Base-by-base conservation (phyloP, 2,113 vertebrate species). In the Protobothrops flavoviridis region DNA sequence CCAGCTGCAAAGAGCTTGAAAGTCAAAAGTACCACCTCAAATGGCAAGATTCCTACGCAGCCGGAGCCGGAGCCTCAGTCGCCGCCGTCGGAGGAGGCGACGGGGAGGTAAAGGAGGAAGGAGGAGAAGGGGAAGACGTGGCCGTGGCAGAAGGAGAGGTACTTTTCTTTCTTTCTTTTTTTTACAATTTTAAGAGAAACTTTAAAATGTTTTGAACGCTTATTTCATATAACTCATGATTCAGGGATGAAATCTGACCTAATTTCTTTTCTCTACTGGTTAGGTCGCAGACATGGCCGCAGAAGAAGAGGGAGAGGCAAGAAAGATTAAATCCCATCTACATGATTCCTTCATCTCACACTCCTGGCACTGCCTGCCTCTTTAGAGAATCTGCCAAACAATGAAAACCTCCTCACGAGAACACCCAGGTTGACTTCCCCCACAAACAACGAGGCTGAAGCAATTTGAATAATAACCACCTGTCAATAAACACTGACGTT, bases 11-110 rank as follows among this genome's bases (percentile, higher is more conserved):
- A 92, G 91, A 92, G 91, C 91, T 92, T 69, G 48, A 88, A 92
- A 29, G 59, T 29, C 91, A 50, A 69, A 92, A 50, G 57, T 4
- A 92, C 86, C 91, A 92, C 45, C 91, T 69, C 12, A 69, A 69
- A 92, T 92, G 91, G 91, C 91, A 92, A 88, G 91, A 88, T 92
- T 92, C 91, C 88, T 48, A 92, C 91, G 86, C 91, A 92, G 91
- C 91, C 59, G 86, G 86, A 92, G 91, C 91, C 21, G 91, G 48
- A 92, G 91, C 91, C 91, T 92, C 86, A 92, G 91, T 74, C 86
- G 91, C 26, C 86, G 91, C 13, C 91, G 91, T 2, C n/a, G 59
- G 1, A 45, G 86, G 61, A 69, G 91, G 86, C 91, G 91, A 88
- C 91, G 29, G 29, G 91, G 91, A 43, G 86, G 86, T 12, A 88